A percentile compares a stretch with the other conserved stretches of the same genome.
Evolutionary conservation across 2,113 vertebrate genomes (phyloP).

Genomic region (Vulpes lagopus): DNA sequence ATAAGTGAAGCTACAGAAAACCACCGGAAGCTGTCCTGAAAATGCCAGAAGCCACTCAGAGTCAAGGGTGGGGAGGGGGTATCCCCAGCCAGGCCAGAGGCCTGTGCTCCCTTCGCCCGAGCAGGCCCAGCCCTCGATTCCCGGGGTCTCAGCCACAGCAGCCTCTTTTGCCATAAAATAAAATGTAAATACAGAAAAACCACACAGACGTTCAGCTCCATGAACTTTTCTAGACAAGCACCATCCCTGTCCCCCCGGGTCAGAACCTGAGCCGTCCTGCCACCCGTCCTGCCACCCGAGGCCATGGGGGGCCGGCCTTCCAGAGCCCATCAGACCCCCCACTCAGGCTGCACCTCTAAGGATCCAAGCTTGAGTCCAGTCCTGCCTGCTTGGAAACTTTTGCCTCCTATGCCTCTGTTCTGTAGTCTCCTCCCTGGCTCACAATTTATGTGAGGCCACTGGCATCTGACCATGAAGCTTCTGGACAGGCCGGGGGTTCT

Average conservation of each 20-base stretch:
- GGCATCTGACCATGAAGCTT: neutral
- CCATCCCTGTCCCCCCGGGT: accelerated
- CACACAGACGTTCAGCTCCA: accelerated
- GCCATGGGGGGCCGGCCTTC: neutral
- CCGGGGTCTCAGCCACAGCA: neutral
- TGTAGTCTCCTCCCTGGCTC: neutral
- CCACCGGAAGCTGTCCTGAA: neutral
- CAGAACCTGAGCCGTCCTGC: too few relatives aligned
- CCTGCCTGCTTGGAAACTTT: accelerated
- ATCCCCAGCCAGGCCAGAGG: neutral
- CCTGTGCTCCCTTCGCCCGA: accelerated
- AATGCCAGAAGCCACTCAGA: too few relatives aligned
- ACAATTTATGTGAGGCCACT: accelerated
- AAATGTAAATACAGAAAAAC: neutral
- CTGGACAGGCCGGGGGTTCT: neutral
- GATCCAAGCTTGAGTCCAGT: accelerated
- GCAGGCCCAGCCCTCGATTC: neutral
- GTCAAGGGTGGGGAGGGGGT: too few relatives aligned
- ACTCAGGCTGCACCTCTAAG: accelerated
- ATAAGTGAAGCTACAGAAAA: accelerated
- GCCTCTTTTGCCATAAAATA: neutral
- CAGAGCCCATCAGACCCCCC: neutral
- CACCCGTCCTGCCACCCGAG: neutral
- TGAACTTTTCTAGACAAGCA: neutral
- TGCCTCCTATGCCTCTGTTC: neutral